Evolutionary conservation across 2,888 invertebrate species (phyloP).

Genomic region (Heliconius cydno): DNA sequence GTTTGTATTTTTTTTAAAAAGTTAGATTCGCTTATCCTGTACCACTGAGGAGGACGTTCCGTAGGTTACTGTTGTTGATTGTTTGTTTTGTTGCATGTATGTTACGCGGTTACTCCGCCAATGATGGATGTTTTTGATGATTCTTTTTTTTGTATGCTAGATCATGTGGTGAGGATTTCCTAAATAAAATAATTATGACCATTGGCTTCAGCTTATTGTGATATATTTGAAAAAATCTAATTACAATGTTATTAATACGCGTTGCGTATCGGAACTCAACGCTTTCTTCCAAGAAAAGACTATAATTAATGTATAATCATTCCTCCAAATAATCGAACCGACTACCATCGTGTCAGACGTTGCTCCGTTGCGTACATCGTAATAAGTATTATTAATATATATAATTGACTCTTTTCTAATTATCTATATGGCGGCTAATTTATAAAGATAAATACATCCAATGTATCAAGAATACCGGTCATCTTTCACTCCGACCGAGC

Average conservation of each 20-base stretch:
- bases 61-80: background rate
- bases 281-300: too few species aligned
- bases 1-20: background rate
- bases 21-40: background rate
- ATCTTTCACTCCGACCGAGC: constrained; percentile 13
- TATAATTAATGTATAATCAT: background rate
- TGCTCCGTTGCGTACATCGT: background rate
- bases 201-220: too few species aligned
- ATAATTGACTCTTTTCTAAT: constrained; percentile 1
- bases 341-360: background rate
- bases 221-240: too few species aligned
- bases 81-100: too few species aligned
- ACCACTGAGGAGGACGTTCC: background rate
- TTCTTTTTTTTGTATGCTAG: too few species aligned
- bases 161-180: too few species aligned
- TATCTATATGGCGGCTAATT: constrained; percentile 4
- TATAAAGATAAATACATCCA: constrained; percentile 13
- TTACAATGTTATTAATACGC: too few species aligned
- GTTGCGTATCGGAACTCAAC: too few species aligned
- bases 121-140: too few species aligned
- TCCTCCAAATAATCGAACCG: background rate
- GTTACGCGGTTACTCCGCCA: too few species aligned
- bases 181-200: too few species aligned
- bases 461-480: constrained; percentile 24
- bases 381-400: background rate